Percentiles rank a stretch among this genome's conserved stretches.
These are phyloP conservation scores for Scomber colias DNA, from an alignment of 2,113 vertebrate genomes.

Conservation along the genomic window DNA sequence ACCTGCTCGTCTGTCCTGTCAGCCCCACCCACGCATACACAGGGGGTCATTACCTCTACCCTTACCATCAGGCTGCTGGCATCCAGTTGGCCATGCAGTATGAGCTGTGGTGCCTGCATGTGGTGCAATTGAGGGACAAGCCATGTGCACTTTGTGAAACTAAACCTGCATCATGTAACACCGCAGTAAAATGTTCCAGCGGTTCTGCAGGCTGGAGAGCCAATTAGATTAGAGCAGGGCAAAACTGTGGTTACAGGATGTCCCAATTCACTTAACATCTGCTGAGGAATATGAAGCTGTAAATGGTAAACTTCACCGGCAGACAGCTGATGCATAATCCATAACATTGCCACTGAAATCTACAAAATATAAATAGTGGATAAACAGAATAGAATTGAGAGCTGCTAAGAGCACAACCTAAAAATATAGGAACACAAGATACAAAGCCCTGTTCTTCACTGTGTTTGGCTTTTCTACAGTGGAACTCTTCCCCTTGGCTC, in stretches of 20 bases:
- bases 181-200: constrained; percentile 42
- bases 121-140: constrained; percentile 44
- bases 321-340: constrained; percentile 34
- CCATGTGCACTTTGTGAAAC: constrained; percentile 51
- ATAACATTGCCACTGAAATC: constrained; percentile 11
- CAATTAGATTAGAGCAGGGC: constrained; percentile 63
- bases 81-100: constrained; percentile 51
- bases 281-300: constrained; percentile 41
- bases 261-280: constrained; percentile 65
- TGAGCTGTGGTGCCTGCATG: constrained; percentile 49
- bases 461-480: constrained; percentile 38
- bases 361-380: constrained; percentile 24
- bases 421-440: constrained; percentile 35
- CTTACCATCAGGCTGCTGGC: constrained; percentile 64
- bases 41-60: constrained; percentile 68
- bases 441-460: constrained; percentile 17
- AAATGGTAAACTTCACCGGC: constrained; percentile 18
- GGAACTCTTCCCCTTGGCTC: constrained; percentile 66
- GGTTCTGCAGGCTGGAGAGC: constrained; percentile 38
- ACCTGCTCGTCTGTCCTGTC: constrained; percentile 52
- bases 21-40: constrained; percentile 64
- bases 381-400: constrained; percentile 13
- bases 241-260: constrained; percentile 54
- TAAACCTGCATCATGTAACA: constrained; percentile 27
- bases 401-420: constrained; percentile 8